phyloP scores from a whole-genome alignment of 2,113 vertebrate species.

The Nematolebias whitei region DNA sequence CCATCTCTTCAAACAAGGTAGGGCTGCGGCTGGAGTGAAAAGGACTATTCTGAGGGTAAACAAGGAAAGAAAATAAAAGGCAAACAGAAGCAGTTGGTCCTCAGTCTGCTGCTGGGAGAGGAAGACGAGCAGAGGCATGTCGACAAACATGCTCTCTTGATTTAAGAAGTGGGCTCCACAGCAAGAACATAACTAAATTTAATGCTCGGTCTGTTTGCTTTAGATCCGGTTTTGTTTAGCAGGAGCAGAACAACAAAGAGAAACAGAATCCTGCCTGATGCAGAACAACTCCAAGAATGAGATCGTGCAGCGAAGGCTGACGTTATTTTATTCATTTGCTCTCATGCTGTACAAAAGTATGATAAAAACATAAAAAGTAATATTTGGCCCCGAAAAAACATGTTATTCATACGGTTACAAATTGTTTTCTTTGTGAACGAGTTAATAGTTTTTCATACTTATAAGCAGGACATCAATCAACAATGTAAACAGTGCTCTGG shows the following conservation, averaged over 20 bases:
- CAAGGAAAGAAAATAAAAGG: slow-evolving; percentile 24
- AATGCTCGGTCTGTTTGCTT: slow-evolving; percentile 39
- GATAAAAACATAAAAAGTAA: slow-evolving; percentile 70
- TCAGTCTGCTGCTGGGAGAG: slow-evolving; percentile 38
- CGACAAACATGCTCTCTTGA: slow-evolving; percentile 35
- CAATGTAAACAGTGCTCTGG: slow-evolving; percentile 17
- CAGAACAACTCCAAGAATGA: slow-evolving; percentile 25
- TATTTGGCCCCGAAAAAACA: slow-evolving; percentile 56
- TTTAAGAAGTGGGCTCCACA: slow-evolving; percentile 35
- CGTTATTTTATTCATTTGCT: slow-evolving; percentile 68
- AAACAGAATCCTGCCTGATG: slow-evolving; percentile 4
- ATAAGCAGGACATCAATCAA: slow-evolving; percentile 36
- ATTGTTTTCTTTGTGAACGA: slow-evolving; percentile 44
- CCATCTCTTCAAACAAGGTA: slow-evolving; percentile 27
- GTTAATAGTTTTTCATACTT: slow-evolving; percentile 11
- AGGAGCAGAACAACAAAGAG: slow-evolving; percentile 26
- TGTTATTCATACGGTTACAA: slow-evolving; percentile 59
- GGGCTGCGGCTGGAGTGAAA: slow-evolving; percentile 6
- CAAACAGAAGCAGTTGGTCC: slow-evolving; percentile 47
- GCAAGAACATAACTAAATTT: slow-evolving; percentile 32
- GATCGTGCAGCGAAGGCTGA: slow-evolving; percentile 61
- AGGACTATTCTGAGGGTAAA: slow-evolving; percentile 52
- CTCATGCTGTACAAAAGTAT: slow-evolving; percentile 81
- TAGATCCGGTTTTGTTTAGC: slow-evolving; percentile 39
- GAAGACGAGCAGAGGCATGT: slow-evolving; percentile 10